Percentiles rank a stretch among this genome's conserved stretches.
Conservation (phyloP, 2,113 vertebrate genomes). For the Meriones unguiculatus region DNA sequence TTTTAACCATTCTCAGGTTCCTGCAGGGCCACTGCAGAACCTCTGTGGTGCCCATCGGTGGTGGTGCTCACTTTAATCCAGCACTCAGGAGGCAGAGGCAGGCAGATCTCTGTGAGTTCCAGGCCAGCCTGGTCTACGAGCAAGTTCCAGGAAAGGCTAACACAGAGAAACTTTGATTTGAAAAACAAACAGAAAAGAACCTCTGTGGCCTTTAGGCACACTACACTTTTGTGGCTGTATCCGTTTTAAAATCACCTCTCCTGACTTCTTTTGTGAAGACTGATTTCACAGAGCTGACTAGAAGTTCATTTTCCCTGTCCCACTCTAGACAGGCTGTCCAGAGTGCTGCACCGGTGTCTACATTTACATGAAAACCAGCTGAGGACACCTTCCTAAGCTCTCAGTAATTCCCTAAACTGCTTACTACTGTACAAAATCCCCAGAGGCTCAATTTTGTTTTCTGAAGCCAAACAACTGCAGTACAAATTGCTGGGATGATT, state of each 20-base stretch:
- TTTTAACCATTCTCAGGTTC: not conserved
- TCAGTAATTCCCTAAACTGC: conserved; percentile 66
- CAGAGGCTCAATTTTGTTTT: conserved; percentile 62
- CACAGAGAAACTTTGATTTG: not conserved
- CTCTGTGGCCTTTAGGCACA: not conserved
- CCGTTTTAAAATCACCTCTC: not conserved
- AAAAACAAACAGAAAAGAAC: not conserved
- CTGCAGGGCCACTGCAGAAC: not conserved
- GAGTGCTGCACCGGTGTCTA: conserved; percentile 21
- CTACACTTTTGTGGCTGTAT: not conserved
- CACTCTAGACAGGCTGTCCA: not conserved
- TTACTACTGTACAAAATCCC: conserved; percentile 48
- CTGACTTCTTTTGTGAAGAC: conserved; percentile 25
- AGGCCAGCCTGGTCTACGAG: not conserved
- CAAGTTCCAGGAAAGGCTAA: not conserved
- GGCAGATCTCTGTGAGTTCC: not conserved
- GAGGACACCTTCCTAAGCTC: not conserved
- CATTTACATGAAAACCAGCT: conserved; percentile 42
- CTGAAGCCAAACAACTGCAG: conserved; percentile 58
- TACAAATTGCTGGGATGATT: conserved; percentile 45
- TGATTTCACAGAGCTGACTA: not conserved
- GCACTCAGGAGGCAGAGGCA: not conserved
- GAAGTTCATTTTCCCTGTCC: not conserved
- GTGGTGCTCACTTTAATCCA: not conserved
- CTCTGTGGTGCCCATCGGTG: not conserved